Evolutionary conservation across 2,113 vertebrate genomes (phyloP).

Genomic region (Dissostichus mawsoni): DNA sequence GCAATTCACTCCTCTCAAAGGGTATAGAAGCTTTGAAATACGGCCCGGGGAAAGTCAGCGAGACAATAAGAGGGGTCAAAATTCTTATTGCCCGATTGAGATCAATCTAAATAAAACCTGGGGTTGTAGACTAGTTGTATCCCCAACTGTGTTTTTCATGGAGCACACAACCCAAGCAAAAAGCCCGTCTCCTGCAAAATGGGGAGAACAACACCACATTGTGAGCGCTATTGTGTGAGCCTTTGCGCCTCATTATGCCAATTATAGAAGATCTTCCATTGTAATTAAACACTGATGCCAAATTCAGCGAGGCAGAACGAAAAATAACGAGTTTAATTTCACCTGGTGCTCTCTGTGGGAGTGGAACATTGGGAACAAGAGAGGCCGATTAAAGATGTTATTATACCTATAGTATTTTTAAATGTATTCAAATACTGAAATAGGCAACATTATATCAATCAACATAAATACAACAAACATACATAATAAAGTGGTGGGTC

Average conservation of each 20-base stretch:
- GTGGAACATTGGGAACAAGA: constrained; percentile 51
- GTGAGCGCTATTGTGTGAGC: constrained; percentile 70
- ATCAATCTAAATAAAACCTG: constrained; percentile 86
- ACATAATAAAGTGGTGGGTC: not conserved
- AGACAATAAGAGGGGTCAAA: constrained; percentile 80
- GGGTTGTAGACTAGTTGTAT: constrained; percentile 81
- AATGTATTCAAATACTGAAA: not conserved
- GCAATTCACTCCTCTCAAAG: constrained; percentile 77
- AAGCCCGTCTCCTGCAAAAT: constrained; percentile 75
- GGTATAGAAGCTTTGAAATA: constrained; percentile 80
- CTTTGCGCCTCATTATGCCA: constrained; percentile 83
- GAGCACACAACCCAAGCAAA: constrained; percentile 75
- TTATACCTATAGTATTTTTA: not conserved
- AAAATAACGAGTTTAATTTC: constrained; percentile 71
- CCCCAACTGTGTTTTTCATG: constrained; percentile 82
- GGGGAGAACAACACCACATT: constrained; percentile 76
- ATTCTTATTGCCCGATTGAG: constrained; percentile 78
- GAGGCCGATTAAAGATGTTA: constrained; percentile 17
- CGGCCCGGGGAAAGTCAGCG: constrained; percentile 72
- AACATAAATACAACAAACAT: not conserved
- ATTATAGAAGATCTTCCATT: constrained; percentile 77
- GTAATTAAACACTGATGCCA: constrained; percentile 80
- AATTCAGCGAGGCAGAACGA: constrained; percentile 52
- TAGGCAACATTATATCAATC: not conserved
- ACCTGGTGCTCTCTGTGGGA: constrained; percentile 69